Conservation (phyloP, 2,888 invertebrate species). For the Xestia sexstrigata region DNA sequence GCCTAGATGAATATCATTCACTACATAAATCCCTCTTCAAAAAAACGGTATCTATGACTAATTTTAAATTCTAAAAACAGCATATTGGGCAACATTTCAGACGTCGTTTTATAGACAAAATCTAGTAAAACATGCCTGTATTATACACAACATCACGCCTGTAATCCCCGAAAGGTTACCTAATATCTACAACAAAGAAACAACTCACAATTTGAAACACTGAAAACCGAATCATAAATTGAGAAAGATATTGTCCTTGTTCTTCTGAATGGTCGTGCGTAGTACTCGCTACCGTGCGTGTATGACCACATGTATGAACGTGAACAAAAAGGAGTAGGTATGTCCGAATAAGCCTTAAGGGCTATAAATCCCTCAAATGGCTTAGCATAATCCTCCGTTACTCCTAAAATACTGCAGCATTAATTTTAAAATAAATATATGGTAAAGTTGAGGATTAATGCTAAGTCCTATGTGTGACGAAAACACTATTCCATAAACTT, state of each 20-base stretch:
- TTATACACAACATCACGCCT: background rate
- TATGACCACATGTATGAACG: background rate
- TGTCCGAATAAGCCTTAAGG: too few species aligned
- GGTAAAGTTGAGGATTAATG: too few species aligned
- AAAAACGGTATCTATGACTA: background rate
- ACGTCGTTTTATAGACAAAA: background rate
- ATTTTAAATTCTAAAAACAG: background rate
- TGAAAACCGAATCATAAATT: background rate
- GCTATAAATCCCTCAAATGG: too few species aligned
- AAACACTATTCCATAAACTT: too few species aligned
- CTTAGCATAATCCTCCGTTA: too few species aligned
- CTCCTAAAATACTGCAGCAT: too few species aligned
- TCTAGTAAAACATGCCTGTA: background rate
- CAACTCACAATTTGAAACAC: background rate
- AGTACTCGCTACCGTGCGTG: background rate
- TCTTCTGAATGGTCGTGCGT: background rate
- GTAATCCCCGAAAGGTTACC: background rate
- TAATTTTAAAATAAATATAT: too few species aligned
- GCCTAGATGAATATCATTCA: constrained; percentile 23
- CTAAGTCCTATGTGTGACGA: too few species aligned
- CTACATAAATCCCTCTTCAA: background rate
- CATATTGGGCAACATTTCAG: background rate
- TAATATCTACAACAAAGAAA: background rate
- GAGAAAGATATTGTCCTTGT: background rate
- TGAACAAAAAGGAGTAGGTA: background rate